These are phyloP conservation scores for Ephestia elutella DNA, from an alignment of 1,140 invertebrate genomes.

Conservation along the genomic window DNA sequence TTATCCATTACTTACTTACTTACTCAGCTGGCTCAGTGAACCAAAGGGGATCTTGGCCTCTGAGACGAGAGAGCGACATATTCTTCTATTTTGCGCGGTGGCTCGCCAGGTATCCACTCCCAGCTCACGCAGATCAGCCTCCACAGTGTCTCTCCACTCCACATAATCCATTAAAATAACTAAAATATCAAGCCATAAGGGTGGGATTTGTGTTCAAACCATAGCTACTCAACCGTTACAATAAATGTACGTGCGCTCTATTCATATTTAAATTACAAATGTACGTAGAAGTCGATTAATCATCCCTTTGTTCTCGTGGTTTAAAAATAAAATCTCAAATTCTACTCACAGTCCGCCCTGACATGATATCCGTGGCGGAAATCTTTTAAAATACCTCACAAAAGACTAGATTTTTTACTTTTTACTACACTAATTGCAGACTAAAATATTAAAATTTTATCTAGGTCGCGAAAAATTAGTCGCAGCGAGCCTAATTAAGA, in stretches of 20 bases:
- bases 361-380: background rate
- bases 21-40: too few relatives aligned
- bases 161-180: too few relatives aligned
- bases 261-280: conserved; percentile 4
- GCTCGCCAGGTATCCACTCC: too few relatives aligned
- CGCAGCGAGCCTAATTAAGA: conserved; percentile 32
- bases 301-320: background rate
- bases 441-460: conserved; percentile 9
- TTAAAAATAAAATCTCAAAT: conserved; percentile 1
- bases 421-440: background rate
- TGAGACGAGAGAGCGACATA: too few relatives aligned
- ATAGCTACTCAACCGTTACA: background rate
- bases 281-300: background rate
- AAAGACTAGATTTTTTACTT: background rate
- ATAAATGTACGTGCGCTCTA: background rate
- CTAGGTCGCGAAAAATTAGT: conserved; percentile 3
- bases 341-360: background rate
- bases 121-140: too few relatives aligned
- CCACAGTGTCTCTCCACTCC: too few relatives aligned
- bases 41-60: too few relatives aligned
- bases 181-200: too few relatives aligned
- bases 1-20: too few relatives aligned
- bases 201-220: background rate
- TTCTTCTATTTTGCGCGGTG: too few relatives aligned
- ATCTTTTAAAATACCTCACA: background rate